Percentiles rank a stretch among this genome's conserved stretches.
These are phyloP conservation scores for Hemicordylus capensis DNA, from an alignment of 2,113 vertebrate species.

Conservation along the genomic window DNA sequence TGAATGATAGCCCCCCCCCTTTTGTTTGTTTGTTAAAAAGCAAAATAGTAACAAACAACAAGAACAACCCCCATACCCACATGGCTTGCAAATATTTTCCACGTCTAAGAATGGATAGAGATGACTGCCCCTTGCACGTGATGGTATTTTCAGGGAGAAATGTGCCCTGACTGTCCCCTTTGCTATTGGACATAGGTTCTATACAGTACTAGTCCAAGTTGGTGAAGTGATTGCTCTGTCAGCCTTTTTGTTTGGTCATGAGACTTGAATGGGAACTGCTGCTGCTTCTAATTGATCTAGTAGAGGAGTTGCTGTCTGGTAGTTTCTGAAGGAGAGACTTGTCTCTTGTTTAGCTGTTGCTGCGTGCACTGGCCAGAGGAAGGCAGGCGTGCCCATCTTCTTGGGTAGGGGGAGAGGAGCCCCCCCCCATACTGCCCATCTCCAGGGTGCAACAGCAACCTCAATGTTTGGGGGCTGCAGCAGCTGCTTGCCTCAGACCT, in stretches of 20 bases:
- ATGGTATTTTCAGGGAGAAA: background rate
- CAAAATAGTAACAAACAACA: background rate
- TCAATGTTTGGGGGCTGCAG: too few relatives aligned
- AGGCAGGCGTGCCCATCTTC: too few relatives aligned
- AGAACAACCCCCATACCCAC: background rate
- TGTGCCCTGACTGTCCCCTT: background rate
- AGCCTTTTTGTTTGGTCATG: background rate
- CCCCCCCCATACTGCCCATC: too few relatives aligned
- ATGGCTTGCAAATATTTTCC: conserved; percentile 9
- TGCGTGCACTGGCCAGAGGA: too few relatives aligned
- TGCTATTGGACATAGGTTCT: background rate
- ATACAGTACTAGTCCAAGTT: background rate
- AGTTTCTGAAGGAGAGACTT: too few relatives aligned
- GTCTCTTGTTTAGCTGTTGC: background rate
- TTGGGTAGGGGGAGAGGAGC: too few relatives aligned
- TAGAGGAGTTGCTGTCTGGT: background rate
- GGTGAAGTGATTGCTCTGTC: background rate
- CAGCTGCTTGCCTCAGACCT: too few relatives aligned
- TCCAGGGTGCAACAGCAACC: too few relatives aligned
- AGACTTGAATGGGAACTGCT: background rate
- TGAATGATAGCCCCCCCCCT: background rate
- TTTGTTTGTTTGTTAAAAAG: background rate
- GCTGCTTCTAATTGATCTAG: background rate
- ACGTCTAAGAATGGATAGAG: background rate
- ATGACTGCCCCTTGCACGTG: background rate